Percentiles rank a stretch among this genome's conserved stretches.
Conservation (phyloP, 2,113 vertebrate genomes). For the Todiramphus chloris region DNA sequence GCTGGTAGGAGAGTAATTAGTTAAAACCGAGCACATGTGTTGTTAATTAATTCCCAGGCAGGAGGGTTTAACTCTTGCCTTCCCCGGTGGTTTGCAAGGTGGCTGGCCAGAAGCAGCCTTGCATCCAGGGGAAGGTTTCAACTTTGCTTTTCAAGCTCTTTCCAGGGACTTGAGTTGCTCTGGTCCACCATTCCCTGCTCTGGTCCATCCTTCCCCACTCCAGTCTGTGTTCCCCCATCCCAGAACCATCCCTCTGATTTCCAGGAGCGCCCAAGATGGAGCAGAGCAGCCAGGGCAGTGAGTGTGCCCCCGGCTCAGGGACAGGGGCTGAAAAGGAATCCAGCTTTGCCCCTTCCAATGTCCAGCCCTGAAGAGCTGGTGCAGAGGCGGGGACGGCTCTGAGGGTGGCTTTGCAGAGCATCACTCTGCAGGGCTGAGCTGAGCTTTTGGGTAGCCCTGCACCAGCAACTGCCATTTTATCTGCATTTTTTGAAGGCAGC, state of each 20-base stretch:
- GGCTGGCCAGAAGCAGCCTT: not conserved
- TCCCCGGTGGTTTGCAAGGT: not conserved
- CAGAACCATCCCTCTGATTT: not conserved
- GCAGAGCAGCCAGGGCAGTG: not conserved
- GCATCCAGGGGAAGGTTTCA: not conserved
- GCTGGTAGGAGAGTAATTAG: constrained; percentile 70
- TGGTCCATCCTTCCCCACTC: not conserved
- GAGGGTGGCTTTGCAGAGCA: not conserved
- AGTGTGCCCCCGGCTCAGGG: rapidly evolving
- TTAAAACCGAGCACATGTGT: constrained; percentile 67
- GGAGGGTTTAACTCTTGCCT: constrained; percentile 64
- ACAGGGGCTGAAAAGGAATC: not conserved
- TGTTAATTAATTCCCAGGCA: constrained; percentile 67
- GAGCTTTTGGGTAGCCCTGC: not conserved
- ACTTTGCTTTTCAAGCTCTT: not conserved
- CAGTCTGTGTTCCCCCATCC: not conserved
- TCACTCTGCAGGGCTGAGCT: not conserved
- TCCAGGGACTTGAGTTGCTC: not conserved
- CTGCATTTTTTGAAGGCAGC: not conserved
- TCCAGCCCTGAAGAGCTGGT: not conserved
- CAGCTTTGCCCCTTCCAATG: not conserved
- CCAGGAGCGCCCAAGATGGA: rapidly evolving
- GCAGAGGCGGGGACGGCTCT: not conserved
- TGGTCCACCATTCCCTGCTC: not conserved
- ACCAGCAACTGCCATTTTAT: not conserved